These are phyloP conservation scores for Hypomecis atomaria DNA, from an alignment of 2,888 invertebrate genomes.

Conservation along the genomic window DNA sequence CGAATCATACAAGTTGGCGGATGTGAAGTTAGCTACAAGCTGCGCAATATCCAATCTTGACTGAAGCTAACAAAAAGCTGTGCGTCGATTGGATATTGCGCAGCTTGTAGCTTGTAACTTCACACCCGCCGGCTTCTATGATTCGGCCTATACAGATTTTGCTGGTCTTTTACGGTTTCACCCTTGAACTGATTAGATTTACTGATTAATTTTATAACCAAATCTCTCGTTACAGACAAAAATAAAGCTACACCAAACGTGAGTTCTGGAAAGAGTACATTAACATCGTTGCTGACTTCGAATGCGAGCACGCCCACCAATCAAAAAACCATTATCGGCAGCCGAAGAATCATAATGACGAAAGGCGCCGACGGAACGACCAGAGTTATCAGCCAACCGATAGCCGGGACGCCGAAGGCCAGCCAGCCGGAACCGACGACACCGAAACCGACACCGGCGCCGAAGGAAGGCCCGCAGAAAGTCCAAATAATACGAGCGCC, in stretches of 20 bases:
- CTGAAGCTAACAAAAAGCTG: too few relatives aligned
- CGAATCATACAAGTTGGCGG: too few relatives aligned
- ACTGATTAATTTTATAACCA: background rate
- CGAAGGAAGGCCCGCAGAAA: slow-evolving; percentile 87
- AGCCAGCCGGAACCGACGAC: slow-evolving; percentile 56
- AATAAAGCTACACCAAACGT: slow-evolving; percentile 78
- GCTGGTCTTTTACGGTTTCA: too few relatives aligned
- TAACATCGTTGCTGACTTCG: slow-evolving; percentile 87
- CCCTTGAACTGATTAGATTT: too few relatives aligned
- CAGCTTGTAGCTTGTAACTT: too few relatives aligned
- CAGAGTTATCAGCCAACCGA: slow-evolving; percentile 86
- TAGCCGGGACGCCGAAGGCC: slow-evolving; percentile 71
- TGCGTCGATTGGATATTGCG: too few relatives aligned
- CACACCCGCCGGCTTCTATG: too few relatives aligned
- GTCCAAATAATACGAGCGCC: slow-evolving; percentile 96
- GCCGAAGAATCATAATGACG: slow-evolving; percentile 89
- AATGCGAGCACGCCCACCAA: slow-evolving; percentile 79
- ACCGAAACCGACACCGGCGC: slow-evolving; percentile 55
- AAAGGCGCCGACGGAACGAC: slow-evolving; percentile 89
- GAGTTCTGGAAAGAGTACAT: slow-evolving; percentile 85
- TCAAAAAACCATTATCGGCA: slow-evolving; percentile 87
- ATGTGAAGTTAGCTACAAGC: too few relatives aligned
- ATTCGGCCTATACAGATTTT: too few relatives aligned
- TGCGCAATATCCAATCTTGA: too few relatives aligned
- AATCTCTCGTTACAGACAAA: slow-evolving; percentile 71